phyloP scores from a whole-genome alignment of 2,888 invertebrate species.

The Polydesmus complanatus region DNA sequence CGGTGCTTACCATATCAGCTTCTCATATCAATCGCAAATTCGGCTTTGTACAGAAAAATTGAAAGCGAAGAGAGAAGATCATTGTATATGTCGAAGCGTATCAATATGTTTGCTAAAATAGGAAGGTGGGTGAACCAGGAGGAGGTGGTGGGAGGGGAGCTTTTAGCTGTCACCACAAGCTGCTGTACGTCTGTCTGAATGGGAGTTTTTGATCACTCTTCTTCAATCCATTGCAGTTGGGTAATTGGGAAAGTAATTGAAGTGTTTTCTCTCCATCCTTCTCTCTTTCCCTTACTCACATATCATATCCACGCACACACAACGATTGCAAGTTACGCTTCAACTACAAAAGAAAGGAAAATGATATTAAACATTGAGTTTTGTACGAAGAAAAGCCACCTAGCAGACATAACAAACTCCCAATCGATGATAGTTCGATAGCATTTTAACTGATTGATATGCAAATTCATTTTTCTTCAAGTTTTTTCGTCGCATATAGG shows the following conservation, averaged over 20 bases:
- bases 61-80: no score
- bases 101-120: no score
- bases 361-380: no score
- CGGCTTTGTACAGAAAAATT: no score
- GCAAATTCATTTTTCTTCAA: neutral
- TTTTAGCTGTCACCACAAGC: constrained; percentile 15
- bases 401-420: neutral
- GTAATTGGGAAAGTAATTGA: constrained; percentile 16
- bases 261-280: constrained; percentile 1
- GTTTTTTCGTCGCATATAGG: neutral
- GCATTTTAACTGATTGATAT: neutral
- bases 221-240: constrained; percentile 15
- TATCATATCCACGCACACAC: no score
- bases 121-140: neutral
- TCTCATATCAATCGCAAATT: no score
- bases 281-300: no score
- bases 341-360: no score
- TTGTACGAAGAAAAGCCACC: neutral
- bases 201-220: neutral
- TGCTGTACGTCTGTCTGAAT: constrained; percentile 4
- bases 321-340: no score
- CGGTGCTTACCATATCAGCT: no score
- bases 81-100: no score
- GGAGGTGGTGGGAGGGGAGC: neutral
- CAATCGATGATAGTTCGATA: neutral